Percentiles rank a stretch among this genome's conserved stretches.
Conservation (phyloP, 2,888 invertebrate genomes). For the Microplitis deprimator region DNA sequence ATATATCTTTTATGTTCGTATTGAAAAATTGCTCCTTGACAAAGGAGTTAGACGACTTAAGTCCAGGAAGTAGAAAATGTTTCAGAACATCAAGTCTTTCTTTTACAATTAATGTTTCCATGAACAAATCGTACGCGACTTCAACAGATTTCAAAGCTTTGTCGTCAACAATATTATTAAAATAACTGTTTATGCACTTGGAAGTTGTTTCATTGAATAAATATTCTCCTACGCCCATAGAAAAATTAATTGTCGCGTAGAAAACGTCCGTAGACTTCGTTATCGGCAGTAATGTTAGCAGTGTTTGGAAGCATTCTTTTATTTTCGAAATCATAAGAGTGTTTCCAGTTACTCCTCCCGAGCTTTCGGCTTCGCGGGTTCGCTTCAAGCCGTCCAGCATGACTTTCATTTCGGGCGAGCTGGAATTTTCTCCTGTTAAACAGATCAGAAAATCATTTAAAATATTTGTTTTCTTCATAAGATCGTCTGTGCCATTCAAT, state of each 20-base stretch:
- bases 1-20: constrained; percentile 58
- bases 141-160: constrained; percentile 57
- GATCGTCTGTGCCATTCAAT: constrained; percentile 45
- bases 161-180: constrained; percentile 47
- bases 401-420: constrained; percentile 49
- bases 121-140: constrained; percentile 56
- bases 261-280: constrained; percentile 60
- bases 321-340: constrained; percentile 47
- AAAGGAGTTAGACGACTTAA: constrained; percentile 56
- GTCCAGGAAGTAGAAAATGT: constrained; percentile 64
- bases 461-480: constrained; percentile 58
- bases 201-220: constrained; percentile 54
- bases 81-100: constrained; percentile 64
- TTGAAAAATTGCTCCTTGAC: constrained; percentile 63
- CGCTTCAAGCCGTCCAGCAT: constrained; percentile 53
- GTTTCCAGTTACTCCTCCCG: constrained; percentile 17
- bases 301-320: constrained; percentile 57
- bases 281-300: constrained; percentile 57
- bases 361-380: constrained; percentile 31
- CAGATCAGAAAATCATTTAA: constrained; percentile 61
- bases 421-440: constrained; percentile 51
- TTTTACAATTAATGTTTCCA: constrained; percentile 44
- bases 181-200: constrained; percentile 56
- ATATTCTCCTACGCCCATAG: constrained; percentile 53
- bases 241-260: constrained; percentile 57